These are phyloP conservation scores for Malacoraja senta DNA, from an alignment of 2,797 vertebrate species.

Conservation along the genomic window DNA sequence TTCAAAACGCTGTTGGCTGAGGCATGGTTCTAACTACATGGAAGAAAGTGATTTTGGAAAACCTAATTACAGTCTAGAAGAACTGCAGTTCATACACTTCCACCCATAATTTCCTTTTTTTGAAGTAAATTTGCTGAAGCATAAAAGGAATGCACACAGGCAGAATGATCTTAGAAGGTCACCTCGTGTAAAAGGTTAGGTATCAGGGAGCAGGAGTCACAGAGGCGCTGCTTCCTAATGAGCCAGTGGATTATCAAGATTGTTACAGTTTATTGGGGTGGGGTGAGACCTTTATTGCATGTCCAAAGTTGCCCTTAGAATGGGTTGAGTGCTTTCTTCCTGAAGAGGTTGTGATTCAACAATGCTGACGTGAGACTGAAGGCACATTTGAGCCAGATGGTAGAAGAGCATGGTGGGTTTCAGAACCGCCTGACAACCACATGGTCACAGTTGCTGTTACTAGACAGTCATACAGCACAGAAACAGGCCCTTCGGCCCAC, in stretches of 20 bases:
- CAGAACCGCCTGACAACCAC: background rate
- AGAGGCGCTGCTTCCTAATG: background rate
- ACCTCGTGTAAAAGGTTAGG: background rate
- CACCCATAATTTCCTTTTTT: conserved; percentile 17
- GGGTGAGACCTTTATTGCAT: background rate
- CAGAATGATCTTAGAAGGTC: background rate
- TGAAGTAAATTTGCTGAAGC: background rate
- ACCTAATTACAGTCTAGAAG: background rate
- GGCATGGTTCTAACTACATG: background rate
- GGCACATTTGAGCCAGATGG: background rate
- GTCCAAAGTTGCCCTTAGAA: background rate
- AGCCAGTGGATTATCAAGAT: background rate
- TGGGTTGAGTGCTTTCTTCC: background rate
- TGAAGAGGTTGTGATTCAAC: background rate
- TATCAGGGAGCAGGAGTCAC: background rate
- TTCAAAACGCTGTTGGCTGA: background rate
- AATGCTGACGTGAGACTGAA: too few species aligned
- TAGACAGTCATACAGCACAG: too few species aligned
- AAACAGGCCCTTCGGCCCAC: too few species aligned
- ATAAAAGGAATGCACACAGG: background rate
- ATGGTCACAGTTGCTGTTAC: background rate
- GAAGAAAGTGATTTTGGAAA: background rate
- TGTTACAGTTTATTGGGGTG: background rate
- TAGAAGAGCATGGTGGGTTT: background rate
- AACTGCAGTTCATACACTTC: background rate